Base-by-base conservation (phyloP, 37 sponge, comb jelly and placozoan species). In the Oopsacas minuta region DNA sequence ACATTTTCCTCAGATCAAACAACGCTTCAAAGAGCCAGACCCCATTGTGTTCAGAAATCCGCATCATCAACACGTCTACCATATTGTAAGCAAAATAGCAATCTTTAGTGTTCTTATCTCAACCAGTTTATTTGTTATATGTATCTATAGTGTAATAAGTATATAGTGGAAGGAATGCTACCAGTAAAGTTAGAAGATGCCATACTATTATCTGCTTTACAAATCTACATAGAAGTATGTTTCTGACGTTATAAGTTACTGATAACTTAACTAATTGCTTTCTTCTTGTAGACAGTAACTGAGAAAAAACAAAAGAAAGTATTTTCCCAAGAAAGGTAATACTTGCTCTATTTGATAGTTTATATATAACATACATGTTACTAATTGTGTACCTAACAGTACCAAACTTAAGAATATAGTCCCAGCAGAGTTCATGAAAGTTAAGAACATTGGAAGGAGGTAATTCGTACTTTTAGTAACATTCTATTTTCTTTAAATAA, bases 1-100 rank as follows among this genome's bases (percentile, higher is more conserved):
- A 42, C 8, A 17, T 42, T 17, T 17, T 42, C 15, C 49, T 42
- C 49, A 61, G 75, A 61, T 61, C 7, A 61, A 61, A n/a, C 75
- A 61, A 61, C 75, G 75, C 75, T 61, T 61, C 75, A 61, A 61
- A 3, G 75, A 61, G 75, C 75, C 75, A 20, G 75, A 61, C 7
- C 75, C 75, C 5, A n/a, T 61, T 12, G 17, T 61, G 75, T 5
- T 61, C 22, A 37, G 90, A 30, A 25, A 69, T 0, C 90, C 93
- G 22, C 93, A 92, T 38, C 93, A 92, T 23, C 87, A 92, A 17
- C 89, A 92, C 86, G 84, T 92, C 25, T 92, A 92, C 61, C 38
- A 38, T 7, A 83, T 90, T 69, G 93, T 92, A 36, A 86, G 85
- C 36, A 5, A 12, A 3, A 34, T 15, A 51, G 17, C 22, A 36